Evolutionary conservation across 2,797 vertebrate species (phyloP), one percentile per base, ranked within the genome.

Genomic region (Xenopus petersii): DNA sequence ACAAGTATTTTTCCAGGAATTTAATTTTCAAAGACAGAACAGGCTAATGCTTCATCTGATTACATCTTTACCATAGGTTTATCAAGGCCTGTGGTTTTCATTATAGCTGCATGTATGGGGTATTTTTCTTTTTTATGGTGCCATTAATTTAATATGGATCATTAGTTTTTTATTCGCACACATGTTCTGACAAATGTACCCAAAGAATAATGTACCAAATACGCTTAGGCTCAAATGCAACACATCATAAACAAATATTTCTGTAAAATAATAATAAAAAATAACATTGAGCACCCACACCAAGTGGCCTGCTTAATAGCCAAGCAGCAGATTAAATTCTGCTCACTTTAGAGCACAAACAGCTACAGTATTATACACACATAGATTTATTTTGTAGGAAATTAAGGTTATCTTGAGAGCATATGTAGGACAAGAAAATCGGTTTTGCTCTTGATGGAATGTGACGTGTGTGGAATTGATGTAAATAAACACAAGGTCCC

Each of bases 121-220:
- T 90, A 95, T 97, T 95, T 95, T 94, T 98, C 95, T 95, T 88
- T 91, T 95, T 97, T 95, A 98, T 97, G 92, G 94, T 88, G 71
- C 91, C 96, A 96, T 98, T 98, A 94, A 95, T 98, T 96, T 96
- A 93, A 88, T 88, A 87, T 89, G 95, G 95, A 93, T 96, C 96
- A 97, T 98, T 98, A 98, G 92, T 89, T 90, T 93, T 91, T 91
- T 91, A 88, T 91, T 91, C 89, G 91, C 91, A 94, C 92, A 91
- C 88, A 86, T 94, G 92, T 94, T 95, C 94, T 96, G 95, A 97
- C 93, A 94, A 97, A 96, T 94, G 94, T 93, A 90, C 88, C 93
- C 88, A 88, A 92, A 93, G 94, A 94, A 94, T 94, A 93, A 94
- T 93, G 89, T 90, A 91, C 93, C 94, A 95, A 96, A 94, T 91